Evolutionary conservation across 2,113 vertebrate genomes (phyloP), one percentile per base, ranked within the genome.

Genomic region (Cinclus mexicanus): DNA sequence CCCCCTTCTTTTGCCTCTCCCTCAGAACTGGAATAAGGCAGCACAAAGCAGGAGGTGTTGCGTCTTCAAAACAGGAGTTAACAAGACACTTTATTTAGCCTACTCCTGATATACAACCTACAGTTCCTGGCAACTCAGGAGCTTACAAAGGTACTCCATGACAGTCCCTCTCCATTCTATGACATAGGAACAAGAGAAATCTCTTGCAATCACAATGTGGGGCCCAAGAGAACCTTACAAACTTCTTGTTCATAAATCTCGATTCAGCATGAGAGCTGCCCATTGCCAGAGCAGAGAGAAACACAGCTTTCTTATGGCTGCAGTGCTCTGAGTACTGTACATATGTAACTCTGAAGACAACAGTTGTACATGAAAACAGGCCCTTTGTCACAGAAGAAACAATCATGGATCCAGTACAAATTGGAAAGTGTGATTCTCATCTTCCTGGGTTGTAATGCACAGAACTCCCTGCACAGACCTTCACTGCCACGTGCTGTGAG

Each of bases 341-440:
- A 22, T 14, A 24, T 44, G 55, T 12, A 55, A 7, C 20, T 57
- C n/a, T 29, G 52, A 9, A 24, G 61, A 35, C 28, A 47, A n/a
- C 49, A 60, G 28, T 2, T 67, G n/a, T 17, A 13, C 35, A n/a
- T 2, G 3, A 28, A 47, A 78, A 23, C 17, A 52, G 31, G 31
- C 24, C 19, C 35, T 86, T 44, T 44, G 35, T 31, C 76, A 53
- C 1, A 6, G 42, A 35, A 83, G 81, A 80, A 68, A 50, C 31
- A 39, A 41, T 21, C 24, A 25, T 5, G 25, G 59, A 28, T 23
- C 42, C 47, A 57, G 31, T 22, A 55, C 35, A 57, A 70, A 35
- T 8, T 18, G 33, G 67, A 60, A 69, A 64, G 18, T 0, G 0
- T 1, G 1, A 50, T n/a, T 56, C 0, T 0, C 26, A 9, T 6